These are phyloP conservation scores for Coleophora deauratella DNA, from an alignment of 2,888 invertebrate species.

Conservation along the genomic window DNA sequence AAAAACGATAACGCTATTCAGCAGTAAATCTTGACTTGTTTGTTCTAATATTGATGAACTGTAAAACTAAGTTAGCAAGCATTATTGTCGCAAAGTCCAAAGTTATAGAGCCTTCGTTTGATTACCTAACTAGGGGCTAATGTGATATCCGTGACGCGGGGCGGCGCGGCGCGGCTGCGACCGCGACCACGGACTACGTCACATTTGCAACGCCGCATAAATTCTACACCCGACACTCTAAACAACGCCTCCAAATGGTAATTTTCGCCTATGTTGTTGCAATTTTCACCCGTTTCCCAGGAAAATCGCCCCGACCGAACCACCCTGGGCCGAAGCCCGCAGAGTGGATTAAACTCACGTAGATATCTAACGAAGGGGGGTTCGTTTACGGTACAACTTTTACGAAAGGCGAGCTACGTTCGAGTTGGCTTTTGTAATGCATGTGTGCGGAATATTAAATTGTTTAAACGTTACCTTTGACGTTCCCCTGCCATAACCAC, in stretches of 20 bases:
- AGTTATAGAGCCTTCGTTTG: no score
- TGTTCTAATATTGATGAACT: no score
- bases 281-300: slow-evolving; percentile 67
- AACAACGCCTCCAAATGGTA: slow-evolving; percentile 64
- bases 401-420: slow-evolving; percentile 64
- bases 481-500: slow-evolving; percentile 47
- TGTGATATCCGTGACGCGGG: background rate
- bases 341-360: slow-evolving; percentile 70
- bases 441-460: slow-evolving; percentile 72
- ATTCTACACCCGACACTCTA: slow-evolving; percentile 43
- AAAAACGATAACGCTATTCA: no score
- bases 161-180: background rate
- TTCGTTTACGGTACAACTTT: slow-evolving; percentile 68
- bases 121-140: no score
- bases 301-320: slow-evolving; percentile 52
- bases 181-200: slow-evolving; percentile 26
- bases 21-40: no score
- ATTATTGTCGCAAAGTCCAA: no score
- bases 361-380: slow-evolving; percentile 70
- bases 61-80: no score
- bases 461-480: slow-evolving; percentile 70
- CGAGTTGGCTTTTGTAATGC: slow-evolving; percentile 67
- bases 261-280: slow-evolving; percentile 68
- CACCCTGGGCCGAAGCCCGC: slow-evolving; percentile 36
- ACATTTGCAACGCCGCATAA: slow-evolving; percentile 50